These are phyloP conservation scores for Thamnophis sirtalis DNA, from an alignment of 2,113 vertebrate genomes.

Conservation along the genomic window DNA sequence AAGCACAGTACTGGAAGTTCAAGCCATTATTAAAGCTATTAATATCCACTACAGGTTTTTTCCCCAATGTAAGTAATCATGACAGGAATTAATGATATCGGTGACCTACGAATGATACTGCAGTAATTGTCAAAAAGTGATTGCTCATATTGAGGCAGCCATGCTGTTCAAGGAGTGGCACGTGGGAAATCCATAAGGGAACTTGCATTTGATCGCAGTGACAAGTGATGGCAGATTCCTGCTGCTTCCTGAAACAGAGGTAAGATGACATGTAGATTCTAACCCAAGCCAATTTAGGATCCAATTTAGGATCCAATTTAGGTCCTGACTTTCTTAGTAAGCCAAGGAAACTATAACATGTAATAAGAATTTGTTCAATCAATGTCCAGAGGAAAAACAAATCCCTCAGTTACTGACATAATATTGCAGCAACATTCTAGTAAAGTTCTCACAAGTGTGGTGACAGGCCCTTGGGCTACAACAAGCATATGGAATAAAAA, in stretches of 20 bases:
- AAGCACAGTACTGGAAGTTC: background rate
- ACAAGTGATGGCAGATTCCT: slow-evolving; percentile 56
- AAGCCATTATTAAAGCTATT: background rate
- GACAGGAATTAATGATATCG: slow-evolving; percentile 20
- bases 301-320: slow-evolving; percentile 80
- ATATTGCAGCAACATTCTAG: slow-evolving; percentile 69
- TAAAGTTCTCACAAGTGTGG: slow-evolving; percentile 70
- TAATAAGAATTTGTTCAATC: slow-evolving; percentile 81
- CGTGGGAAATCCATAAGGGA: slow-evolving; percentile 48
- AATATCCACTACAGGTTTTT: background rate
- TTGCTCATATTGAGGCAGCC: slow-evolving; percentile 11
- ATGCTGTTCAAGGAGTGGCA: slow-evolving; percentile 48
- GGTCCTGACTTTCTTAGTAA: slow-evolving; percentile 70
- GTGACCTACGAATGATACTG: slow-evolving; percentile 5
- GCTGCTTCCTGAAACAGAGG: slow-evolving; percentile 51
- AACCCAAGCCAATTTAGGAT: slow-evolving; percentile 75
- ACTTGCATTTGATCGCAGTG: slow-evolving; percentile 66
- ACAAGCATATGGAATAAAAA: slow-evolving; percentile 37
- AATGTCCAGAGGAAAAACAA: slow-evolving; percentile 79
- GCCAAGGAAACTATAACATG: slow-evolving; percentile 77
- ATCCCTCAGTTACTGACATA: slow-evolving; percentile 72
- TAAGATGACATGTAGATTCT: slow-evolving; percentile 67
- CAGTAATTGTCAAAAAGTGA: slow-evolving; percentile 5
- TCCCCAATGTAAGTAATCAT: slow-evolving; percentile 1
- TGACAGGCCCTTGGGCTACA: slow-evolving; percentile 68